Evolutionary conservation across 64 coral and sea anemone genomes (phyloP).

Genomic region (Catalaphyllia jardinei): DNA sequence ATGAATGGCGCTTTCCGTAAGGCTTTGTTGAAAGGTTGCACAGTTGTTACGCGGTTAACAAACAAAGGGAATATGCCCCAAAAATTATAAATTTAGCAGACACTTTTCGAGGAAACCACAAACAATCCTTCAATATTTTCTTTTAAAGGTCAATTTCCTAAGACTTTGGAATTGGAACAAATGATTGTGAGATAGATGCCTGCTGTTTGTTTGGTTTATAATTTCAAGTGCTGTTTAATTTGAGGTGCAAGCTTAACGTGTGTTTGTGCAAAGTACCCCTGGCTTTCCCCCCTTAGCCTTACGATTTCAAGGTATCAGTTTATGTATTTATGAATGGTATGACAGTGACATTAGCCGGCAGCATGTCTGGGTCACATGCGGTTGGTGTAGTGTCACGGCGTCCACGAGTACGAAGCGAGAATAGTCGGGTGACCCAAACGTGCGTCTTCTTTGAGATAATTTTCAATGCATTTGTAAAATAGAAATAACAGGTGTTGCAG

Average conservation of each 20-base stretch:
- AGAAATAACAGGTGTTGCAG: too few species aligned
- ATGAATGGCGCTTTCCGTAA: background rate
- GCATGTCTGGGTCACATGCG: too few species aligned
- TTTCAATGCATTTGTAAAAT: too few species aligned
- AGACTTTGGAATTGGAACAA: background rate
- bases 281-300: background rate
- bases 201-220: background rate
- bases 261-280: background rate
- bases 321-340: background rate
- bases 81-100: background rate
- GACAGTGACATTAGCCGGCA: background rate
- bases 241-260: too few species aligned
- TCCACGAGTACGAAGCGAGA: too few species aligned
- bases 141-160: background rate
- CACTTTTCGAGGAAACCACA: constrained; percentile 7
- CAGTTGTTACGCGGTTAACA: background rate
- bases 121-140: constrained; percentile 2
- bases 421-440: too few species aligned
- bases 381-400: too few species aligned
- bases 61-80: background rate
- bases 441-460: too few species aligned
- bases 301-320: background rate
- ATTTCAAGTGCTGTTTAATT: too few species aligned
- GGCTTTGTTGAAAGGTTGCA: constrained; percentile 4
- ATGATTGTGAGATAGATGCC: background rate